Base-by-base conservation (phyloP, 1,140 invertebrate genomes). In the Charaxes varanes region DNA sequence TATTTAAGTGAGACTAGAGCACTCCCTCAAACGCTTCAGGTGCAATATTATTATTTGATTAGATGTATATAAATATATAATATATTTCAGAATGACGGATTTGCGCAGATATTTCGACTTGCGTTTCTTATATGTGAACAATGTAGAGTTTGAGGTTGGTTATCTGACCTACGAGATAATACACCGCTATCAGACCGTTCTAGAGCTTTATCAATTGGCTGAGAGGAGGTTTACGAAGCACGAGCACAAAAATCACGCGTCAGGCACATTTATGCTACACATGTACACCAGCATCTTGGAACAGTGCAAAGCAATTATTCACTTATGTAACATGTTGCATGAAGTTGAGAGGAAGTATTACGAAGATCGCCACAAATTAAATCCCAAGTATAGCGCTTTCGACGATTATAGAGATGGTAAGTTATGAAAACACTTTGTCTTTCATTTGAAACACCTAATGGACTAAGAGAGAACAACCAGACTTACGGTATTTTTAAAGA, bases 321-420 rank as follows among this genome's bases (percentile, higher is more conserved):
- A 59, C 11, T 16, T 59, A 0, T 50, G 49, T 5, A 51, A 58
- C 22, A 62, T 62, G 57, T 11, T 65, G 22, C 58, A 61, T n/a
- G 62, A 61, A 17, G 6, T 59, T 0, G 53, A 61, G 21, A 31
- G 19, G n/a, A 65, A 60, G 8, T 61, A 51, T 21, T 0, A 12
- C 6, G 1, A 22, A 37, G 2, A 12, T n/a, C n/a, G n/a, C n/a
- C n/a, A n/a, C n/a, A n/a, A n/a, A n/a, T n/a, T n/a, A n/a, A n/a
- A n/a, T n/a, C n/a, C n/a, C n/a, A n/a, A n/a, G n/a, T n/a, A 16
- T 0, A 37, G 49, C 0, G 37, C 24, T 7, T 55, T 45, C 18
- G 30, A 34, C 3, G 43, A 51, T n/a, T 43, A 43, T 16, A 17
- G 5, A 4, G 32, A n/a, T 11, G n/a, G n/a, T n/a, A n/a, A n/a